phyloP scores from a whole-genome alignment of 1,140 invertebrate genomes.

The Sycophila sp. region DNA sequence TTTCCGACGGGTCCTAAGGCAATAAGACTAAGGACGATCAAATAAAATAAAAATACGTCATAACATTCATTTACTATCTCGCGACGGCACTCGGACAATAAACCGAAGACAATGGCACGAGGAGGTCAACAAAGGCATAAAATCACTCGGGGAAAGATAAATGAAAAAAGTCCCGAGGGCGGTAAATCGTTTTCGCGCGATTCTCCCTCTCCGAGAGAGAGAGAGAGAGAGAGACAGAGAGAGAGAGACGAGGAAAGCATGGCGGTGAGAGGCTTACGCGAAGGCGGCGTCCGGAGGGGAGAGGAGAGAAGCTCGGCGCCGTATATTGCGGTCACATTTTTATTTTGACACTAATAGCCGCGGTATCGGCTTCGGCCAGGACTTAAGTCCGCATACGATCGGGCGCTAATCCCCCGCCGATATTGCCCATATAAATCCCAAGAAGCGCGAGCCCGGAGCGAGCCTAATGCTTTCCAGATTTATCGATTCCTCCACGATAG shows the following conservation, averaged over 20 bases:
- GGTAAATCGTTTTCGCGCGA: slow-evolving; percentile 28
- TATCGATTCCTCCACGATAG: slow-evolving; percentile 49
- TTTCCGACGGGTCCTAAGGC: too few relatives aligned
- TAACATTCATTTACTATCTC: background rate
- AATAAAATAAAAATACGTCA: too few relatives aligned
- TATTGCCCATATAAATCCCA: slow-evolving; percentile 66
- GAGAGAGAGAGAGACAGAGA: background rate
- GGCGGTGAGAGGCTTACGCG: background rate
- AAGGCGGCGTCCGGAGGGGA: background rate
- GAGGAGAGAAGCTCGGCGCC: background rate
- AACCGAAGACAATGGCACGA: background rate
- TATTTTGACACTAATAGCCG: slow-evolving; percentile 68
- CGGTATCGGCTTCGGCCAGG: slow-evolving; percentile 60
- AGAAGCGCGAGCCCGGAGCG: slow-evolving; percentile 43
- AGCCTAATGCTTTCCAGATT: slow-evolving; percentile 59
- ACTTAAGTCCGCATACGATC: slow-evolving; percentile 63
- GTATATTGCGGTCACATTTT: slow-evolving; percentile 66
- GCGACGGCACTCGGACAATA: background rate
- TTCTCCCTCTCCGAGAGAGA: slow-evolving; percentile 35
- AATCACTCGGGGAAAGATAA: background rate
- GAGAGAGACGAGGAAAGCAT: slow-evolving; percentile 27
- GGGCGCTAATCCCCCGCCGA: slow-evolving; percentile 63
- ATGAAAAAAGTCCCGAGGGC: slow-evolving; percentile 5
- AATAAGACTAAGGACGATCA: too few relatives aligned
- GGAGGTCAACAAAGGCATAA: background rate